Evolutionary conservation across 2,888 invertebrate genomes (phyloP).

Genomic region (Stegophylla sp.): DNA sequence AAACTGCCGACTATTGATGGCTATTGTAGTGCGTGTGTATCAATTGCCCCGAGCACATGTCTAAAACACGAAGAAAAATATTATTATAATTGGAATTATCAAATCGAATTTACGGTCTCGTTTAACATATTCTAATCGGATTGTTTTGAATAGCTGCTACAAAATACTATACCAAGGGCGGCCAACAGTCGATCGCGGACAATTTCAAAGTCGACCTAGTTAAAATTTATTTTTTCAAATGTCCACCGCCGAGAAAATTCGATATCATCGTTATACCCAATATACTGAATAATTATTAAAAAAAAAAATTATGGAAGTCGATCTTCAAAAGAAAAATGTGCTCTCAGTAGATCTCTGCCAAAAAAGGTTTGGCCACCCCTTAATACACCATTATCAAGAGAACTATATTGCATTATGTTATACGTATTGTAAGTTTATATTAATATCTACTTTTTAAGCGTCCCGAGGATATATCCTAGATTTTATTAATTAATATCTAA

Average conservation of each 20-base stretch:
- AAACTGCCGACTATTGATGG: not conserved
- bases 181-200: too few species aligned
- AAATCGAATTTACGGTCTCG: not conserved
- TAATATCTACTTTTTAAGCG: slow-evolving; percentile 1
- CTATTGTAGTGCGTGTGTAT: not conserved
- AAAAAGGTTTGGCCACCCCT: too few species aligned
- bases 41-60: not conserved
- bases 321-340: too few species aligned
- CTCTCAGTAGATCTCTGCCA: too few species aligned
- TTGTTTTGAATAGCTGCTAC: too few species aligned
- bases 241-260: too few species aligned
- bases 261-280: too few species aligned
- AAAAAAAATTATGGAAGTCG: too few species aligned
- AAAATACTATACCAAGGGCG: too few species aligned
- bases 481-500: slow-evolving; percentile 4
- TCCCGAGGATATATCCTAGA: slow-evolving; percentile 36
- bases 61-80: not conserved
- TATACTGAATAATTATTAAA: too few species aligned
- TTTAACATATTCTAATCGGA: not conserved
- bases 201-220: too few species aligned
- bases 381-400: not conserved
- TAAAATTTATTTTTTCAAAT: too few species aligned
- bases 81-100: slow-evolving; percentile 12
- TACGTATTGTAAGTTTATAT: not conserved
- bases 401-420: not conserved